Base-by-base conservation (phyloP, 1,140 invertebrate genomes). In the Chlorops oryzae region DNA sequence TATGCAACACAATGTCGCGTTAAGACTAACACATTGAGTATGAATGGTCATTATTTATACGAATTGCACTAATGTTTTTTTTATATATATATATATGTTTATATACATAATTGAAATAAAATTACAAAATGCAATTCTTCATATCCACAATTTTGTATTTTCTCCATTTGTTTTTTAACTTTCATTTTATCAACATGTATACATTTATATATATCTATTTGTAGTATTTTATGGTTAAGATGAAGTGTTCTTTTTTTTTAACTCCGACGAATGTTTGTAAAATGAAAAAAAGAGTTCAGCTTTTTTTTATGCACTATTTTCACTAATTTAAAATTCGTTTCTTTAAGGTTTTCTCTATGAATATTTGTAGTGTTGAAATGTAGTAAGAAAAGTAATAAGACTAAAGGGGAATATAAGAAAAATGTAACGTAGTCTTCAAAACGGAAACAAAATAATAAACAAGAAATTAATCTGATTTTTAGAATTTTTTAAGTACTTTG, bases 271-370 rank as follows among this genome's bases (percentile, higher is more conserved):
- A 49, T 39, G 53, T 38, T 38, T 60, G 58, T 63, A 61, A 58
- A 63, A 56, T 63, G 59, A 38, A 51, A 50, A 56, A 61, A 63
- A 64, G 59, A 61, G 57, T n/a, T n/a, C n/a, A n/a, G n/a, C n/a
- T n/a, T n/a, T n/a, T n/a, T n/a, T n/a, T n/a, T n/a, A n/a, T n/a
- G n/a, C n/a, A n/a, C n/a, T n/a, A 63, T 22, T 59, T 65, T 68
- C 53, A 57, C 65, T 69, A 69, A 65, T 69, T 69, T 58, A 69
- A 69, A 69, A 69, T 69, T 69, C 65, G 65, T 64, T 69, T 65
- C 55, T 57, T 61, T 61, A 61, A 62, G 60, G 59, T 65, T 58
- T 54, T 43, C 21, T 21, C 35, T 45, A 42, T 34, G 9, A 5
- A 20, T 52, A 25, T 41, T 35, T 43, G 15, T 2, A 35, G 22